Base-by-base conservation (phyloP, 2,888 invertebrate genomes). In the Hybos culiciformis region DNA sequence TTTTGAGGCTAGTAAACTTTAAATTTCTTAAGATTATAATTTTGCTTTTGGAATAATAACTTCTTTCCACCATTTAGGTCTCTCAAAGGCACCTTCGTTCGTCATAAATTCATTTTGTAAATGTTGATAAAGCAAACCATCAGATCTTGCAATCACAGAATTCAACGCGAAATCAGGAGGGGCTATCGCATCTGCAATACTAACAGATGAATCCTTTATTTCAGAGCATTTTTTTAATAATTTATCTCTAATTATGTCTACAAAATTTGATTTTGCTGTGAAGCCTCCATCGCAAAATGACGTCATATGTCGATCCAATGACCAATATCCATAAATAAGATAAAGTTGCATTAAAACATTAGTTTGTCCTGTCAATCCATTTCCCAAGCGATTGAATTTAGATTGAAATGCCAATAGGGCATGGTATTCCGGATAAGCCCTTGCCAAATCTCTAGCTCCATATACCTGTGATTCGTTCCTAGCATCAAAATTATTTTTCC, bases 151-250 rank as follows among this genome's bases (percentile, higher is more conserved):
- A 15, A 93, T 71, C 26, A 84, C 80, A 20, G 92, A 92, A 65
- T 90, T 84, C 12, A 93, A 69, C 26, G 90, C 78, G 60, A 84
- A 91, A 67, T 93, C 93, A 0, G 92, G 83, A 2, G 90, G 90
- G 4, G 92, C 84, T 20, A 93, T 70, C 21, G 83, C 83, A 61
- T 94, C 93, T 3, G 81, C 84, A 3, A 92, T 73, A 2, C 78
- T 68, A 1, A 92, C 77, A 1, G 83, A 73, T 31, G 88, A 83
- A 9, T 75, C 70, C 63, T 83, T 84, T n/a, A 91, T 55, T 14
- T 72, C 70, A 0, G 58, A 61, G 59, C 90, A 91, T 48, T 82
- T 63, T 39, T 73, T 68, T 50, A 87, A 58, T 17, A 90, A 72
- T 2, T 77, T 76, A 17, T 75, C 72, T 37, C 83, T 73, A 20